Evolutionary conservation across 2,113 vertebrate genomes (phyloP).

Genomic region (Zosterops lateralis): DNA sequence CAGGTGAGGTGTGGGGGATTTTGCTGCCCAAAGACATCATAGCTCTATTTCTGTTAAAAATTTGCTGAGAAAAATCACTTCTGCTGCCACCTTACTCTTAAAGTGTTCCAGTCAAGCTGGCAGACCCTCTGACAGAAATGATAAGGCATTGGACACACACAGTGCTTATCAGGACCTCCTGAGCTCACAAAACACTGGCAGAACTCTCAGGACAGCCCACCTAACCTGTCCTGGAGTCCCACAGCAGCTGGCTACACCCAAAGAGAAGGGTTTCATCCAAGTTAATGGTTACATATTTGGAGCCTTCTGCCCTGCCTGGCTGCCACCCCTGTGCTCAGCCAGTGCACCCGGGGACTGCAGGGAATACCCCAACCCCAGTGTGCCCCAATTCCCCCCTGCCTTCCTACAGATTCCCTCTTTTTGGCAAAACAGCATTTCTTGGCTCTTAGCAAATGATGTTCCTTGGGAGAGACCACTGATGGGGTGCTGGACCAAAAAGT

Average conservation of each 20-base stretch:
- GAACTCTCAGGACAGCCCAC: not conserved
- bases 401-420: not conserved
- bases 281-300: not conserved
- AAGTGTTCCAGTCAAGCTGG: not conserved
- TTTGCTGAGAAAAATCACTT: not conserved
- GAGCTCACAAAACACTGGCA: not conserved
- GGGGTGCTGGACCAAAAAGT: not conserved
- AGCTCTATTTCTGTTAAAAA: not conserved
- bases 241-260: not conserved
- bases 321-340: not conserved
- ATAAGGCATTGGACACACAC: rapidly evolving
- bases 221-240: not conserved
- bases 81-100: not conserved
- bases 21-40: not conserved
- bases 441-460: not conserved
- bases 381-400: not conserved
- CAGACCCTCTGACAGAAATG: not conserved
- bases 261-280: not conserved
- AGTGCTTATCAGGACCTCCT: not conserved
- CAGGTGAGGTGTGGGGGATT: not conserved
- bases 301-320: not conserved
- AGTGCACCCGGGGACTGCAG: not conserved
- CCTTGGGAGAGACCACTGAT: not conserved
- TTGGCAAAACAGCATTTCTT: not conserved
- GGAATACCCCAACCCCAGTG: not conserved